phyloP scores from a whole-genome alignment of 2,113 vertebrate species.

The Pelecanoides urinatrix region DNA sequence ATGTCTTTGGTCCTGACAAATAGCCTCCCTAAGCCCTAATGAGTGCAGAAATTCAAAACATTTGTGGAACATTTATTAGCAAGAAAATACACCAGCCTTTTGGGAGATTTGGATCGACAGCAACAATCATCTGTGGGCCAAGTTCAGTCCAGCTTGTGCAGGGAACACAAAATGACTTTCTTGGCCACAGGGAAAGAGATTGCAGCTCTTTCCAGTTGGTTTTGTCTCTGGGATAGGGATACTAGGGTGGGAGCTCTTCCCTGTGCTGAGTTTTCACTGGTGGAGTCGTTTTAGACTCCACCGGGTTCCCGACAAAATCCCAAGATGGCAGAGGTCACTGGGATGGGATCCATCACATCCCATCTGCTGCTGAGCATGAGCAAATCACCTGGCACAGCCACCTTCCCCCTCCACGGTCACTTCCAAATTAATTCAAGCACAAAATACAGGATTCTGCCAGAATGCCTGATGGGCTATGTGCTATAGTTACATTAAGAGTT shows the following conservation, averaged over 20 bases:
- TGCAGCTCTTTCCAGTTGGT: not conserved
- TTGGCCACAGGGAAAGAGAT: not conserved
- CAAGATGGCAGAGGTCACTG: not conserved
- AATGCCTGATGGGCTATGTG: not conserved
- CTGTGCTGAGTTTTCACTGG: not conserved
- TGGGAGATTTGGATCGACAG: conserved; percentile 45
- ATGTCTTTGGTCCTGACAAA: conserved; percentile 71
- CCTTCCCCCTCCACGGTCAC: accelerated
- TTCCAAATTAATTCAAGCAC: not conserved
- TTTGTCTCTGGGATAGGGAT: not conserved
- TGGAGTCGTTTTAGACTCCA: not conserved
- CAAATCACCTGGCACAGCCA: not conserved
- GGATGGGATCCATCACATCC: not conserved
- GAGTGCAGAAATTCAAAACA: conserved; percentile 71
- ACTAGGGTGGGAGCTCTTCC: not conserved
- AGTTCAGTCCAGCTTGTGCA: not conserved
- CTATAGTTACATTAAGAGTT: not conserved
- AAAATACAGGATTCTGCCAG: not conserved
- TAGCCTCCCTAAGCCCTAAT: conserved; percentile 66
- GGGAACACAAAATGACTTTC: not conserved
- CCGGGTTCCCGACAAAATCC: not conserved
- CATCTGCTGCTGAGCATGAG: not conserved
- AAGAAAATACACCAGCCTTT: conserved; percentile 44
- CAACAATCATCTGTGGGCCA: not conserved
- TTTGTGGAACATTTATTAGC: conserved; percentile 71